Evolutionary conservation across 2,797 vertebrate species (phyloP), one percentile per base, ranked within the genome.

Genomic region (Coregonus ussuriensis): DNA sequence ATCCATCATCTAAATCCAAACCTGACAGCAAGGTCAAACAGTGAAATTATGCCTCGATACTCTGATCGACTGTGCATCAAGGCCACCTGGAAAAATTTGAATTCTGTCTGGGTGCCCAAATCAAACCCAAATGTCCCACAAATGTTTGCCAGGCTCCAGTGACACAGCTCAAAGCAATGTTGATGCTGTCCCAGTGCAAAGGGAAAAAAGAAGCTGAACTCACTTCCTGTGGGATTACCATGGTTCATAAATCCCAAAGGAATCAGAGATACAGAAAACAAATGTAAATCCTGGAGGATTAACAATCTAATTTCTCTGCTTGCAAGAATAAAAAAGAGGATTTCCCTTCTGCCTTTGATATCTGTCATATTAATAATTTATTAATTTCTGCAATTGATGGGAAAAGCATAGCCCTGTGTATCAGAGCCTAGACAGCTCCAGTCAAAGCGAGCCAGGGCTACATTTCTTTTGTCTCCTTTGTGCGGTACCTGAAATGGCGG

Each of bases 261-360:
- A 85, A 87, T 84, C 84, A n/a, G 80, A 47, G 41, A 85, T 83
- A 76, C 74, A 74, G 79, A 84, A 86, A 86, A 87, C 86, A 86
- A 85, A 87, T 83, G 81, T 87, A 87, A 90, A 47, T 73, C 85
- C 66, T 56, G 35, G 69, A 74, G 82, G 86, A 86, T 89, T 90
- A 89, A 84, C 81, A 79, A 83, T 86, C 87, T 88, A 78, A 85
- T 86, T 88, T 80, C 77, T 83, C 77, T 77, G 65, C 77, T 83
- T 78, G 75, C 63, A 72, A 83, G 79, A 86, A 81, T 65, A 72
- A 75, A 76, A 82, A 74, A 89, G 74, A 82, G 79, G 79, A 83
- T 80, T 84, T 77, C 35, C 76, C 74, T 33, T 65, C 71, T 84
- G 80, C 72, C 76, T 84, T 77, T 79, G 78, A 83, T 84, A 82